phyloP scores from a whole-genome alignment of 2,113 vertebrate genomes.

The Antennarius striatus region DNA sequence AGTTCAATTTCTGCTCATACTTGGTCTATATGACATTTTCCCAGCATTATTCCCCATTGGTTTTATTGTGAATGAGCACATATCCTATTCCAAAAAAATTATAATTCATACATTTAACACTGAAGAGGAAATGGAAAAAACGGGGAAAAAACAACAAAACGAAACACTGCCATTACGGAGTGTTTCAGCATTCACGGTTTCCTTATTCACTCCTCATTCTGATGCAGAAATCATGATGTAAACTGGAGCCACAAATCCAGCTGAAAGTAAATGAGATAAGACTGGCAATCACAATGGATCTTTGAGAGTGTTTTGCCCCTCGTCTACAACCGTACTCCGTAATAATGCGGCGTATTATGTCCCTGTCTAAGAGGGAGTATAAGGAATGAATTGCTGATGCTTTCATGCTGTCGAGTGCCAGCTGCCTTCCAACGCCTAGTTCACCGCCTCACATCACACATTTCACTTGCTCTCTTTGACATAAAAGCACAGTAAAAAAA shows the following conservation, averaged over 20 bases:
- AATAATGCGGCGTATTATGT: constrained; percentile 67
- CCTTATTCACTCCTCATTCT: constrained; percentile 50
- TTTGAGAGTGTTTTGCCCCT: constrained; percentile 67
- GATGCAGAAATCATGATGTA: constrained; percentile 49
- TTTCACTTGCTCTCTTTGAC: constrained; percentile 68
- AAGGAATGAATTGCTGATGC: constrained; percentile 65
- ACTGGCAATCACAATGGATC: constrained; percentile 68
- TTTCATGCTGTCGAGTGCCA: constrained; percentile 74
- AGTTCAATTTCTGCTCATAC: neutral
- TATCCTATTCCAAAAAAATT: constrained; percentile 3
- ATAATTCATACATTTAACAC: constrained; percentile 39
- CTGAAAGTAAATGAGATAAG: constrained; percentile 56
- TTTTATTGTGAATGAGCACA: constrained; percentile 15
- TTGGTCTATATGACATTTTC: constrained; percentile 1
- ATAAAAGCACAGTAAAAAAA: constrained; percentile 72
- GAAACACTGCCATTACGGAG: constrained; percentile 47
- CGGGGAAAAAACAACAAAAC: constrained; percentile 1
- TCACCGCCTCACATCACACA: constrained; percentile 64
- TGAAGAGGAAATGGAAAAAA: constrained; percentile 10
- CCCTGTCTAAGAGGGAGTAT: constrained; percentile 59
- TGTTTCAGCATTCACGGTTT: constrained; percentile 49
- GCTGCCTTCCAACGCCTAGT: constrained; percentile 72
- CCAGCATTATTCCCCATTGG: neutral
- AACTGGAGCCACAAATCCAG: constrained; percentile 56
- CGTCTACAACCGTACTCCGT: constrained; percentile 57